These are phyloP conservation scores for Turdus rufiventris DNA, from an alignment of 2,113 vertebrate genomes.

Conservation along the genomic window DNA sequence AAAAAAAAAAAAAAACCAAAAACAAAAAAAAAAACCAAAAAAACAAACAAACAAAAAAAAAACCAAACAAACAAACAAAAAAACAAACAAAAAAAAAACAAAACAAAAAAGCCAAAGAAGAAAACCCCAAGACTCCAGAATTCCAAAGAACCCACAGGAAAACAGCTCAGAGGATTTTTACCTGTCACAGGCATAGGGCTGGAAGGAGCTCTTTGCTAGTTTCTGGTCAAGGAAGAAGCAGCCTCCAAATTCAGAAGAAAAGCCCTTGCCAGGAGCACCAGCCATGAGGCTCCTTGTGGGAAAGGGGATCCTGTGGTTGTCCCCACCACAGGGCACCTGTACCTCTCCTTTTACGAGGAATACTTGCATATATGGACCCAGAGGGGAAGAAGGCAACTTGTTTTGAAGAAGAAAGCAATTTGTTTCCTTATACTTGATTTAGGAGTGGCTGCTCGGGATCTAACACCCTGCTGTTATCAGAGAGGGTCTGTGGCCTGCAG, in stretches of 20 bases:
- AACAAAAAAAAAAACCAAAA: too few species aligned
- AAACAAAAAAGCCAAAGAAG: rapidly evolving
- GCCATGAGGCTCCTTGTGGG: neutral
- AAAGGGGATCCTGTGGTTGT: neutral
- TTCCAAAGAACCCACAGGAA: neutral
- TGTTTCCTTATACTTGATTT: neutral
- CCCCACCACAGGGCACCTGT: neutral
- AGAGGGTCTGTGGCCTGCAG: neutral
- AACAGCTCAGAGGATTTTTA: neutral
- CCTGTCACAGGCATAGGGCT: neutral
- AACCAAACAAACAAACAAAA: too few species aligned
- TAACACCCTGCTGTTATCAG: neutral
- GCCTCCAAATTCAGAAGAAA: neutral
- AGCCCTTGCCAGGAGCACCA: neutral
- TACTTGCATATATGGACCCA: neutral
- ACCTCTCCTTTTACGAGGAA: neutral
- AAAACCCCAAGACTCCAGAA: neutral
- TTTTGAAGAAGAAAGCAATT: neutral
- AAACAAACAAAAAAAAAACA: too few species aligned
- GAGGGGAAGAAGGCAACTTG: neutral
- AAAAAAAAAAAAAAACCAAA: too few species aligned
- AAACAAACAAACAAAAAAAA: too few species aligned
- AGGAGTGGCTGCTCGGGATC: neutral
- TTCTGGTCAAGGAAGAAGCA: neutral
- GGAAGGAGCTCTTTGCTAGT: neutral